phyloP scores from a whole-genome alignment of 92 coral and sea anemone species.

The Phenganax marumi region DNA sequence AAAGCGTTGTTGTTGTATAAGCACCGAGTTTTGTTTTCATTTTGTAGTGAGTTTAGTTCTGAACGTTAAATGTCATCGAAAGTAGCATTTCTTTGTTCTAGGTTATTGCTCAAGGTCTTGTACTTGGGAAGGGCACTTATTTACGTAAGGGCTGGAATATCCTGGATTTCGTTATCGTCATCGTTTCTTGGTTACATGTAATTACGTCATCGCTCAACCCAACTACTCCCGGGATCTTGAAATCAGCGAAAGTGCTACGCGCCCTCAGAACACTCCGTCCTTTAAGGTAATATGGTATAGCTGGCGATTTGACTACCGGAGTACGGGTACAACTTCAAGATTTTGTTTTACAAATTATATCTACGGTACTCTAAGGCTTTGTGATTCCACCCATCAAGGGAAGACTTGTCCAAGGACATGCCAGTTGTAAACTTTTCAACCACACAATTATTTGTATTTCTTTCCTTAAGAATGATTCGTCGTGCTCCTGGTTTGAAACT shows the following conservation, averaged over 20 bases:
- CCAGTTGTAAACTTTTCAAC: background rate
- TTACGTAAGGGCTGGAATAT: slow-evolving; percentile 88
- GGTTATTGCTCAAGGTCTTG: slow-evolving; percentile 80
- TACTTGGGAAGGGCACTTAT: slow-evolving; percentile 76
- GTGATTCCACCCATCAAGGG: background rate
- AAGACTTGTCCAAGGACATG: background rate
- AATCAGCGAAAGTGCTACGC: slow-evolving; percentile 82
- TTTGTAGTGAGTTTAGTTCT: too few relatives aligned
- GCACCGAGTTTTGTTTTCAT: too few relatives aligned
- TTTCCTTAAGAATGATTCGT: slow-evolving; percentile 73
- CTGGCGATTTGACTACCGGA: background rate
- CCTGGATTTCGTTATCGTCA: slow-evolving; percentile 75
- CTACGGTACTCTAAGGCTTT: background rate
- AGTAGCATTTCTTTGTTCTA: slow-evolving; percentile 12
- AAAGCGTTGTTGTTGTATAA: too few relatives aligned
- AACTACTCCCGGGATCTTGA: slow-evolving; percentile 76
- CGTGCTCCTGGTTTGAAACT: slow-evolving; percentile 96
- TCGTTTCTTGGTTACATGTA: slow-evolving; percentile 87
- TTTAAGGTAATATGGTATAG: slow-evolving; percentile 61
- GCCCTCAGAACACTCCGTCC: slow-evolving; percentile 92
- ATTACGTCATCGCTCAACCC: slow-evolving; percentile 66
- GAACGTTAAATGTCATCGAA: background rate
- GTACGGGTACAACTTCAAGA: background rate
- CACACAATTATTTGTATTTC: too few relatives aligned
- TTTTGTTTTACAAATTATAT: background rate